Percentiles rank a stretch among this genome's conserved stretches.
These are phyloP conservation scores for Diabrotica balteata DNA, from an alignment of 2,888 invertebrate genomes.

Conservation along the genomic window DNA sequence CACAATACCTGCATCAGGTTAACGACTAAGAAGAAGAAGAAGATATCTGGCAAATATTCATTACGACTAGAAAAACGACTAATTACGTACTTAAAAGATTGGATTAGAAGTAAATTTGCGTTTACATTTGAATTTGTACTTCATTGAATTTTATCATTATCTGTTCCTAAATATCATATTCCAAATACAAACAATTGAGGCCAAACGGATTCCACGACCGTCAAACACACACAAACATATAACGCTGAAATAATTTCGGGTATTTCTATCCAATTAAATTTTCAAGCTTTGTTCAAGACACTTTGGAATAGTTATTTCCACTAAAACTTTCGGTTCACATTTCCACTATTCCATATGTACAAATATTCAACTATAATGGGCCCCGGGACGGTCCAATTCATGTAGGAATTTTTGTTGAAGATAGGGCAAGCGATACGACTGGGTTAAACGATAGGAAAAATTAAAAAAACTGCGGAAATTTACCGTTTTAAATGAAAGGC, in stretches of 20 bases:
- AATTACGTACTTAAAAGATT: no score
- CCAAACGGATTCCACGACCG: not conserved
- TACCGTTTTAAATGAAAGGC: not conserved
- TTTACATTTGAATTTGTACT: no score
- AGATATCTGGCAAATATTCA: no score
- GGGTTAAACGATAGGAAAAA: no score
- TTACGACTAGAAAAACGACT: no score
- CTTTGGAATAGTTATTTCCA: slow-evolving; percentile 8
- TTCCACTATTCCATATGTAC: slow-evolving; percentile 2
- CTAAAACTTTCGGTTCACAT: slow-evolving; percentile 1
- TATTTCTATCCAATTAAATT: slow-evolving; percentile 11
- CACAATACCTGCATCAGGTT: no score
- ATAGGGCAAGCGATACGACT: no score
- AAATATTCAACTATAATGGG: slow-evolving; percentile 3
- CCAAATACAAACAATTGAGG: not conserved
- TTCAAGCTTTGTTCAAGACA: slow-evolving; percentile 9
- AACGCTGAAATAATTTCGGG: slow-evolving; percentile 4
- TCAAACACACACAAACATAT: not conserved
- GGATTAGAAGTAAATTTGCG: no score
- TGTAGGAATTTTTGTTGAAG: slow-evolving; percentile 3
- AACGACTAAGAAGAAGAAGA: no score
- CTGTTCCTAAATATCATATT: no score
- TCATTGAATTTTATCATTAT: no score
- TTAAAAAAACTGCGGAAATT: no score
- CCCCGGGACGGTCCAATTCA: not conserved